A percentile compares a stretch with the other conserved stretches of the same genome.
Evolutionary conservation across 2,888 invertebrate species (phyloP).

Genomic region (Salticus scenicus): DNA sequence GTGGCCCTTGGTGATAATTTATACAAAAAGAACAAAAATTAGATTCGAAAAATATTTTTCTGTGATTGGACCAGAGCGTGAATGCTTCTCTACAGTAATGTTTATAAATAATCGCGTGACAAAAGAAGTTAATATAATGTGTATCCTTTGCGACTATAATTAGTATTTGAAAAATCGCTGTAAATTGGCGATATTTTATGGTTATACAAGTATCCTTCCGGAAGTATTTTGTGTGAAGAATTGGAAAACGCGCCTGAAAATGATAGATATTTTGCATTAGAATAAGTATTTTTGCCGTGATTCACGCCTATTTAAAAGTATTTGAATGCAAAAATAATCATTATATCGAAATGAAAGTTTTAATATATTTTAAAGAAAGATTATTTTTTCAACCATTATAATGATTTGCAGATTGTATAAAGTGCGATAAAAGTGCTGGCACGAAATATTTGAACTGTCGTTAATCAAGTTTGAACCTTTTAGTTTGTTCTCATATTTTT

Average conservation of each 20-base stretch:
- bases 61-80: constrained; percentile 27
- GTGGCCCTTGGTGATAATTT: constrained; percentile 11
- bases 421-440: no score
- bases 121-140: constrained; percentile 47
- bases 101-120: constrained; percentile 63
- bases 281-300: neutral
- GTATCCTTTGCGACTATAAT: constrained; percentile 34
- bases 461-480: no score
- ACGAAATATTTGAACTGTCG: no score
- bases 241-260: constrained; percentile 12
- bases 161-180: constrained; percentile 58
- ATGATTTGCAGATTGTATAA: no score
- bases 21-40: constrained; percentile 43
- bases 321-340: neutral
- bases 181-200: constrained; percentile 43
- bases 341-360: neutral
- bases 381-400: neutral
- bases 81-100: constrained; percentile 11
- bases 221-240: neutral
- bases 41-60: constrained; percentile 57
- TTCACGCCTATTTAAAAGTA: neutral
- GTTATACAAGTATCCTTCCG: constrained; percentile 28
- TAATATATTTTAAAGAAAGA: neutral
- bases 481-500: no score
- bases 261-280: neutral